A percentile compares a stretch with the other conserved stretches of the same genome.
These are phyloP conservation scores for Micronycteris hirsuta DNA, from an alignment of 2,113 vertebrate genomes.

Conservation along the genomic window DNA sequence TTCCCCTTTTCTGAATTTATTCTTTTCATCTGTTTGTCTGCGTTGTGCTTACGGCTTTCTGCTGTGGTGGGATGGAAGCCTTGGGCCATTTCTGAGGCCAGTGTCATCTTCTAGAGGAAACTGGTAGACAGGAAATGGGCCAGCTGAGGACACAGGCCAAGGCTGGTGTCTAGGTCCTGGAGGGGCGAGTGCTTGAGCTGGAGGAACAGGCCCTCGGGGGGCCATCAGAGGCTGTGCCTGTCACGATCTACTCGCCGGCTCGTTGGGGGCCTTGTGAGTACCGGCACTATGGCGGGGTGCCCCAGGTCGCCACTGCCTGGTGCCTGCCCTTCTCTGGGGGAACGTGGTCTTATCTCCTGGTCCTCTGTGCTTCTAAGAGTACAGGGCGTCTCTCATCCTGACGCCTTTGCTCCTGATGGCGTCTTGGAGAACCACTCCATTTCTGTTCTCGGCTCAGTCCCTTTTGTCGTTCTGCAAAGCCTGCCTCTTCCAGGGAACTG, in stretches of 20 bases:
- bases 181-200: background rate
- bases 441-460: background rate
- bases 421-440: background rate
- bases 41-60: background rate
- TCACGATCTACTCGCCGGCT: background rate
- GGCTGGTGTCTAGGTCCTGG: background rate
- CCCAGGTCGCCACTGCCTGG: accelerated
- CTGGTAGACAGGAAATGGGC: background rate
- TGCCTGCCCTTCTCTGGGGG: background rate
- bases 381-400: background rate
- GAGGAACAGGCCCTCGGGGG: background rate
- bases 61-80: background rate
- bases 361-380: background rate
- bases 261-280: background rate
- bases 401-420: background rate
- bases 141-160: background rate
- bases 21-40: background rate
- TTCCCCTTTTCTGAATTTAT: background rate
- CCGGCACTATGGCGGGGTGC: accelerated
- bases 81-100: background rate
- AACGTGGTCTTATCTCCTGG: background rate
- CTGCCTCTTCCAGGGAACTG: background rate
- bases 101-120: background rate
- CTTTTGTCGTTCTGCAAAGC: background rate
- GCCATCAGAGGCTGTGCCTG: background rate